Conservation (phyloP, 2,797 vertebrate genomes). For the Antennarius maculatus region DNA sequence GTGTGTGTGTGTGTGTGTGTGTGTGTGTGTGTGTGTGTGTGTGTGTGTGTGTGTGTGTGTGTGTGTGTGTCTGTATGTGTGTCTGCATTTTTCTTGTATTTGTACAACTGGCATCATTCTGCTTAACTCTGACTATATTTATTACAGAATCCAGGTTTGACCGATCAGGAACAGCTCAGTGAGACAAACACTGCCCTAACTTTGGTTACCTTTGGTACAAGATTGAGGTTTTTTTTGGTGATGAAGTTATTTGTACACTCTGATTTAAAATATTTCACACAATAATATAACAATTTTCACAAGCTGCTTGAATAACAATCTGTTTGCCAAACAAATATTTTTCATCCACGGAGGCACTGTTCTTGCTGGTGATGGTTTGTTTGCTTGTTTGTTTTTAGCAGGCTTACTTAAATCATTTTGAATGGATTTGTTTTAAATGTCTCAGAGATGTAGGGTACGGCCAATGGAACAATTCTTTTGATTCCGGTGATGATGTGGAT, state of each 20-base stretch:
- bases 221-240: conserved; percentile 25
- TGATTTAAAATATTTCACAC: conserved; percentile 26
- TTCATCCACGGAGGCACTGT: too few species aligned
- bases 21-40: too few species aligned
- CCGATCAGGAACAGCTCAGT: conserved; percentile 19
- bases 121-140: conserved; percentile 25
- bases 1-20: too few species aligned
- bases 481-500: too few species aligned
- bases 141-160: conserved; percentile 17
- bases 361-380: too few species aligned
- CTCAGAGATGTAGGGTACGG: too few species aligned
- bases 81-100: conserved; percentile 22
- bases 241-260: conserved; percentile 3
- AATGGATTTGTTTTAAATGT: too few species aligned
- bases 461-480: too few species aligned
- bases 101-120: conserved; percentile 17
- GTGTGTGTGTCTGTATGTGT: conserved; percentile 5
- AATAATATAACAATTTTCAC: conserved; percentile 19
- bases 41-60: too few species aligned
- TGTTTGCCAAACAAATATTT: conserved; percentile 8
- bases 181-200: conserved; percentile 40
- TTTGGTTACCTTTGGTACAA: conserved; percentile 39
- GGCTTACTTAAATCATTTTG: too few species aligned
- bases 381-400: too few species aligned
- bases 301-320: conserved; percentile 19